Percentiles rank a stretch among this genome's conserved stretches.
These are phyloP conservation scores for Psococerastis gibbosa DNA, from an alignment of 2,888 invertebrate genomes.

Conservation along the genomic window DNA sequence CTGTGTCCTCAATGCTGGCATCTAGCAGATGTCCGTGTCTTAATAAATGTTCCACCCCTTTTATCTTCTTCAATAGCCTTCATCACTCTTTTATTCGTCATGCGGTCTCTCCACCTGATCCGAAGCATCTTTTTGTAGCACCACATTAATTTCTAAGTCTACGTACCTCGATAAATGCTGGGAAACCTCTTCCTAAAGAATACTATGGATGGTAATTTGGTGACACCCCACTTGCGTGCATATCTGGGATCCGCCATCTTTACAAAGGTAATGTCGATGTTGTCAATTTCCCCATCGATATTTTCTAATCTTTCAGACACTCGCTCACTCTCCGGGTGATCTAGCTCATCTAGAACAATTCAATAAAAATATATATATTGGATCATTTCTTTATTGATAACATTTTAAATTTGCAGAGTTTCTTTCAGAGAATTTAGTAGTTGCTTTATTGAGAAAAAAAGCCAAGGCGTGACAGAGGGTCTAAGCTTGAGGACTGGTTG, in stretches of 20 bases:
- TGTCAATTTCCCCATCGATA: conserved; percentile 88
- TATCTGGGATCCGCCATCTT: conserved; percentile 85
- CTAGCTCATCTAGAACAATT: conserved; percentile 55
- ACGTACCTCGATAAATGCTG: conserved; percentile 80
- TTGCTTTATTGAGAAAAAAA: conserved; percentile 11
- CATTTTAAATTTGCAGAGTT: conserved; percentile 10
- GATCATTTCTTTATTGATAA: no score
- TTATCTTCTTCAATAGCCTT: no score
- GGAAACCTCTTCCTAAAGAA: conserved; percentile 84
- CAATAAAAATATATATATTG: no score
- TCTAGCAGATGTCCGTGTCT: no score
- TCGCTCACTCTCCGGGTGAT: conserved; percentile 58
- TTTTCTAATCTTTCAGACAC: conserved; percentile 75
- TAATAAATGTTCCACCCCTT: no score
- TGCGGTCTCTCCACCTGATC: no score
- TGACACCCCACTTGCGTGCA: conserved; percentile 86
- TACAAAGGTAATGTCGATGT: conserved; percentile 83
- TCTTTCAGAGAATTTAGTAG: conserved; percentile 14
- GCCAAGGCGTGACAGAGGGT: no score
- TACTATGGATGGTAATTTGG: conserved; percentile 74
- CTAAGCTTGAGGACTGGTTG: no score
- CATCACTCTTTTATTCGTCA: no score
- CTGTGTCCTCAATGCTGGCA: no score
- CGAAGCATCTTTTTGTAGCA: no score
- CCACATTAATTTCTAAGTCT: no score